phyloP scores from a whole-genome alignment of 2,888 invertebrate species.

The Seira sanloemensis region DNA sequence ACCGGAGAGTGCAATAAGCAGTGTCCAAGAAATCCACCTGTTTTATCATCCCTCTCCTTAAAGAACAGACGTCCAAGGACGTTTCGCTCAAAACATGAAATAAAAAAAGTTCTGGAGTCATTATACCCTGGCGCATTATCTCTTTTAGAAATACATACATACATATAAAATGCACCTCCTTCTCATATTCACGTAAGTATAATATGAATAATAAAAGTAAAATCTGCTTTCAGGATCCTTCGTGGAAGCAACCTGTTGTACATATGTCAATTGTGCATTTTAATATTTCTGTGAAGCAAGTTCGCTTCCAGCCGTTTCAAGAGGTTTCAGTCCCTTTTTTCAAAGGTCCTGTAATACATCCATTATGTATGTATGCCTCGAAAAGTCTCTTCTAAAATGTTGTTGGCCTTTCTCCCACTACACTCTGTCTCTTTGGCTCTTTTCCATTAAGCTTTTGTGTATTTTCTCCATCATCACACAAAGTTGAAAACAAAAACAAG shows the following conservation, averaged over 20 bases:
- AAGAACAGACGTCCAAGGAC: constrained; percentile 46
- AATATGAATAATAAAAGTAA: background rate
- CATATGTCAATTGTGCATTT: background rate
- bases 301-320: background rate
- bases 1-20: constrained; percentile 38
- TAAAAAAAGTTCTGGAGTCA: constrained; percentile 47
- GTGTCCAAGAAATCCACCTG: background rate
- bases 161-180: no score
- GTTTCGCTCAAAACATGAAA: constrained; percentile 27
- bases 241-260: background rate
- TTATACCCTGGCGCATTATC: background rate
- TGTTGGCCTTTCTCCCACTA: constrained; percentile 25
- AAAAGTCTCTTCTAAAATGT: background rate
- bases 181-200: background rate
- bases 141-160: background rate
- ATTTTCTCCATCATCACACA: constrained; percentile 10
- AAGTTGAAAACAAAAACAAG: constrained; percentile 40
- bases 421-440: no score
- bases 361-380: background rate
- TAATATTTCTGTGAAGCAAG: background rate
- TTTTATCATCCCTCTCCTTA: constrained; percentile 13
- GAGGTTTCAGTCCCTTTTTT: background rate
- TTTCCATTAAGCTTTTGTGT: no score
- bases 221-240: background rate
- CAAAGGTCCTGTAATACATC: background rate